Evolutionary conservation across 2,888 invertebrate species (phyloP), one percentile per base, ranked within the genome.

Genomic region (Athripsodes cinereus): DNA sequence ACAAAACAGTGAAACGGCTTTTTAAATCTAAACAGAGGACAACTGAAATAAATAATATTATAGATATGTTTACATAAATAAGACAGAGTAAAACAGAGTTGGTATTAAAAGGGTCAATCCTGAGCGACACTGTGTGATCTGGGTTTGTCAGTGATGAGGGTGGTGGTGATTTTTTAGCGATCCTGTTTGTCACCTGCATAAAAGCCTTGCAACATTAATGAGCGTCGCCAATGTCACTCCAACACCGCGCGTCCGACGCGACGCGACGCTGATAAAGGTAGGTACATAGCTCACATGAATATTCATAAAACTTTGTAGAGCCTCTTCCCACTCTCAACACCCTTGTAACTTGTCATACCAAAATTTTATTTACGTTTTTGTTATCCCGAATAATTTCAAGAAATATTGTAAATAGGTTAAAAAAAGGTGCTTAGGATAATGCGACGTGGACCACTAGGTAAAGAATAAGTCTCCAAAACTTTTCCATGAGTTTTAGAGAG

Each of bases 201-300:
- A 53, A 51, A 26, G 50, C 21, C 40, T 21, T 59, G 59, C 55
- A 59, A 40, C 34, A 53, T 59, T 56, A 56, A 59, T 55, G 55
- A 44, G 53, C 31, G 40, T 31, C 54, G 40, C 40, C 40, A 40
- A 16, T 16, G 40, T 40, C 40, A 40, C 3, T 40, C 40, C 40
- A 8, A 40, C 40, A 3, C 40, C 13, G 40, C 40, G 26, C 40
- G 13, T 13, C n/a, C 40, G 40, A 40, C 40, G 40, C 54, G 40
- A 20, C 58, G n/a, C 40, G 31, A 31, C 31, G 22, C 55, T 53
- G 59, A 59, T 59, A 40, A 53, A 59, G 53, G 59, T 57, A n/a
- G n/a, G n/a, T n/a, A n/a, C n/a, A n/a, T n/a, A 52, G 49, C 53
- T n/a, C 44, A 34, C 22, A 56, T 59, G 55, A 56, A 59, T 59